phyloP scores from a whole-genome alignment of 2,888 invertebrate species.

The Caenorhabditis parvicauda region DNA sequence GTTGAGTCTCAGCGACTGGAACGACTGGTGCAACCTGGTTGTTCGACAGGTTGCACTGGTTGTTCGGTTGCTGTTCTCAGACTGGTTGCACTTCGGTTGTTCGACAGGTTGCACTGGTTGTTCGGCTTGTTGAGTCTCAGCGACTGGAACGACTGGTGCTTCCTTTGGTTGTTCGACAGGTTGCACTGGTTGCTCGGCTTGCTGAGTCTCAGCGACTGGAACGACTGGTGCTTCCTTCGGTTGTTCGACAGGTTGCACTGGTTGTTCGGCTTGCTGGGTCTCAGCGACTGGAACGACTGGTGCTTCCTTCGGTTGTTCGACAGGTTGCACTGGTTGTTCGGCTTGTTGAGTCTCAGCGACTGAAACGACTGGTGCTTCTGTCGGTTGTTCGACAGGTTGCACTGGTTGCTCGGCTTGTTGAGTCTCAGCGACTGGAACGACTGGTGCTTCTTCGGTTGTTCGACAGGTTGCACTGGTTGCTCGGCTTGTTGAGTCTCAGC shows the following conservation, averaged over 20 bases:
- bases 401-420: too few relatives aligned
- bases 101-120: conserved; percentile 1
- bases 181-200: too few relatives aligned
- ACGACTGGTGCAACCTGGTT: background rate
- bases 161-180: too few relatives aligned
- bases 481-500: background rate
- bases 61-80: background rate
- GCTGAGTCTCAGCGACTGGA: too few relatives aligned
- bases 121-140: background rate
- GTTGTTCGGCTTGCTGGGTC: background rate
- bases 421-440: background rate
- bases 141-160: too few relatives aligned
- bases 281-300: too few relatives aligned
- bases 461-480: background rate
- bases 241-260: background rate
- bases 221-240: conserved; percentile 5
- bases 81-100: background rate
- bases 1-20: conserved; percentile 6
- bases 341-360: background rate
- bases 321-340: conserved; percentile 1
- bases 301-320: background rate
- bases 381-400: too few relatives aligned
- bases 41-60: conserved; percentile 2
- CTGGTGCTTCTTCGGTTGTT: conserved; percentile 7
- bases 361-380: too few relatives aligned